phyloP scores from a whole-genome alignment of 1,140 invertebrate species.

The Danaus melanippus region DNA sequence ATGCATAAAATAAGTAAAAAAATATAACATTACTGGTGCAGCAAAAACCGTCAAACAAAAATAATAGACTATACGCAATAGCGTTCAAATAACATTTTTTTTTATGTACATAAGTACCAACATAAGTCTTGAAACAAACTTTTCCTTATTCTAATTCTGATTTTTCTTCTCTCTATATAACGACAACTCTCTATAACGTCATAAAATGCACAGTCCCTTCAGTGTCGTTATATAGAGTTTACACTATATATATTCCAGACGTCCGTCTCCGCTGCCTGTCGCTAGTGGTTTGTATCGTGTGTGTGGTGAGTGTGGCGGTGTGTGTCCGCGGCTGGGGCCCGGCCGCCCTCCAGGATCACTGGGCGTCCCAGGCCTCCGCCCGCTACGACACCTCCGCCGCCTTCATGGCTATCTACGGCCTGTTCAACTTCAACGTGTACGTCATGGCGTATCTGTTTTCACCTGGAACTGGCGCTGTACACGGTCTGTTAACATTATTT shows the following conservation, averaged over 20 bases:
- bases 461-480: constrained; percentile 83
- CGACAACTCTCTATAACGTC: no score
- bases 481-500: constrained; percentile 79
- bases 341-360: constrained; percentile 93
- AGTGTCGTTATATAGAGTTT: no score
- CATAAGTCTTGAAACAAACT: no score
- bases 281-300: constrained; percentile 83
- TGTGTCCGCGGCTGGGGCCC: constrained; percentile 88
- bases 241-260: constrained; percentile 80
- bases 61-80: no score
- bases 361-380: constrained; percentile 88
- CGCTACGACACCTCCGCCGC: constrained; percentile 92
- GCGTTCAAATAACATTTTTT: no score
- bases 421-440: constrained; percentile 95
- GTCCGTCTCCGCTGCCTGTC: constrained; percentile 93
- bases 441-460: constrained; percentile 96
- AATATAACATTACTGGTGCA: no score
- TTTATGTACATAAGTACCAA: no score
- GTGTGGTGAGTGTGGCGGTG: constrained; percentile 81
- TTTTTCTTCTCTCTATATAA: no score
- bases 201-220: no score
- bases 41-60: no score
- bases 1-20: no score
- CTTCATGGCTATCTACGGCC: constrained; percentile 96
- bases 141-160: no score